Evolutionary conservation across 1,140 invertebrate genomes (phyloP).

Genomic region (Belonocnema kinseyi): DNA sequence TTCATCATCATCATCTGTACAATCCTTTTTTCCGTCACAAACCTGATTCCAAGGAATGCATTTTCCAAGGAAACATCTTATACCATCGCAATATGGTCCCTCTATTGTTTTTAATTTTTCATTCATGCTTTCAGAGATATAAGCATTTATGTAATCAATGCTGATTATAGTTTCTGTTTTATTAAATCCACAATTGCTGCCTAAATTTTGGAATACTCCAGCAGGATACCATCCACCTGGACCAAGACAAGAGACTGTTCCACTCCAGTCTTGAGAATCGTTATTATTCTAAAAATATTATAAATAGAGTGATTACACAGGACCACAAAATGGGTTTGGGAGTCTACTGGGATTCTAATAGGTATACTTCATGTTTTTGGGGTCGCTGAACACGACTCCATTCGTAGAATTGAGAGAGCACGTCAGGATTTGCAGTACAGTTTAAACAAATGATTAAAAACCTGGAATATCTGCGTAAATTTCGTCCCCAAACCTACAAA

Average conservation of each 20-base stretch:
- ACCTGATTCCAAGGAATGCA: slow-evolving; percentile 80
- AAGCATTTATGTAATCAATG: slow-evolving; percentile 74
- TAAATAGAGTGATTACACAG: not conserved
- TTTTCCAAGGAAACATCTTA: slow-evolving; percentile 82
- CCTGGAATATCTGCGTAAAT: too few species aligned
- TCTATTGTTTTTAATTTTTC: slow-evolving; percentile 1
- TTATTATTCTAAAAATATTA: slow-evolving; percentile 49
- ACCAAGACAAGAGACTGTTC: slow-evolving; percentile 78
- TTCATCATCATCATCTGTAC: slow-evolving; percentile 83
- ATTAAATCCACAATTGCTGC: slow-evolving; percentile 75
- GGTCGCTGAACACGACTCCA: too few species aligned
- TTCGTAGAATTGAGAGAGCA: too few species aligned
- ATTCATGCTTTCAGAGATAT: slow-evolving; percentile 73
- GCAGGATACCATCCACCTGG: slow-evolving; percentile 79
- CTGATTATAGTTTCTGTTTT: slow-evolving; percentile 69
- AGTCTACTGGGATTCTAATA: too few species aligned
- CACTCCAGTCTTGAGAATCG: slow-evolving; percentile 72
- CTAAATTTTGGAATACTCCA: slow-evolving; percentile 76
- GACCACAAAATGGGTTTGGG: too few species aligned
- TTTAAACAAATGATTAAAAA: too few species aligned
- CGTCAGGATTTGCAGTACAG: too few species aligned
- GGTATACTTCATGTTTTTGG: too few species aligned
- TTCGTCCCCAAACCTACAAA: too few species aligned
- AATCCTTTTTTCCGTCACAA: slow-evolving; percentile 84
- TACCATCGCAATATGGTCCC: slow-evolving; percentile 75